Evolutionary conservation across 2,113 vertebrate species (phyloP).

Genomic region (Hydropotes inermis): DNA sequence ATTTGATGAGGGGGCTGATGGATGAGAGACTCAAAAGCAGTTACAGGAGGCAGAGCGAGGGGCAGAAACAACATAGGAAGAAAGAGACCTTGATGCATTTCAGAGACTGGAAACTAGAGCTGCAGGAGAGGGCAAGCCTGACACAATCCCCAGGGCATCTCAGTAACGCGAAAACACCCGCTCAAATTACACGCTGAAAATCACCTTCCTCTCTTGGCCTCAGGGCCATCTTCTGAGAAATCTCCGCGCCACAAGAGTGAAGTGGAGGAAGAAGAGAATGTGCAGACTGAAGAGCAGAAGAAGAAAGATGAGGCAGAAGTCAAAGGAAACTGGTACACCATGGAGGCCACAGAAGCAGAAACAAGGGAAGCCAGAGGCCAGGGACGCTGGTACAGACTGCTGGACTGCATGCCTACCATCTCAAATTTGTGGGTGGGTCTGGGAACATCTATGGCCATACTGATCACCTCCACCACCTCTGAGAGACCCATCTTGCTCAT

Average conservation of each 20-base stretch:
- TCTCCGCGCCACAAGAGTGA: rapidly evolving
- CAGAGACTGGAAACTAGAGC: neutral
- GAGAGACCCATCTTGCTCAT: neutral
- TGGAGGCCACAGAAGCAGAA: neutral
- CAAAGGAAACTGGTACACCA: neutral
- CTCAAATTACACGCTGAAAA: neutral
- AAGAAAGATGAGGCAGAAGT: neutral
- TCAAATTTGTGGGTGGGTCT: neutral
- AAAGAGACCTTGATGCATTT: neutral
- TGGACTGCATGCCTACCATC: neutral
- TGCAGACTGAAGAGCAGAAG: neutral
- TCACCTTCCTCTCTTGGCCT: neutral
- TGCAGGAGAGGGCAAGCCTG: neutral
- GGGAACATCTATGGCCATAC: neutral
- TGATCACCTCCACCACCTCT: neutral
- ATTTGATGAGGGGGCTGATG: neutral
- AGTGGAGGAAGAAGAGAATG: neutral
- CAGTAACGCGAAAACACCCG: neutral
- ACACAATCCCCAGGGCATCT: neutral
- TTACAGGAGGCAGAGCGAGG: neutral
- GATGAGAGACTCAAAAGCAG: neutral
- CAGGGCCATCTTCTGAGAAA: neutral
- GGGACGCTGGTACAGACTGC: neutral
- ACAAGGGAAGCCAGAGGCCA: neutral
- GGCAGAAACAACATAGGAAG: neutral